Base-by-base conservation (phyloP, 2,113 vertebrate species). In the Corvus moneduloides region DNA sequence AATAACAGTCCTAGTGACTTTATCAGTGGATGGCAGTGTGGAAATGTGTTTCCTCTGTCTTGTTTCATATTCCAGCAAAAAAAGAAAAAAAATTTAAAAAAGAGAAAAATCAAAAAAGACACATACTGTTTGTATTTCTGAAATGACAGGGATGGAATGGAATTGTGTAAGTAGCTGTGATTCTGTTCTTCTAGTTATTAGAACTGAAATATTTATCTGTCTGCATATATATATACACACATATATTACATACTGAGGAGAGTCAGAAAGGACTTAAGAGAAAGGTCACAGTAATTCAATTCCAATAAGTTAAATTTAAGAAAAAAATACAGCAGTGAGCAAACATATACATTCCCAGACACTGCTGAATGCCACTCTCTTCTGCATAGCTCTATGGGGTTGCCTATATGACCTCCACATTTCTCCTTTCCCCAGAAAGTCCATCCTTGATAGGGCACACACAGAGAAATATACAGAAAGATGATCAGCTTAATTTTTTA, bases 21-120 rank as follows among this genome's bases (percentile, higher is more conserved):
- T 92, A 94, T 93, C 96, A 93, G 87, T 77, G 90, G 69, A 87
- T 91, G 80, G 71, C 77, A 94, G 83, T 76, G 52, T 95, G 71
- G 77, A 92, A 93, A 84, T 83, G 22, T 59, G 22, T 66, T 90
- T 90, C 30, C 41, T 93, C 77, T 75, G 11, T 69, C 69, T 87
- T 24, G 15, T 67, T 88, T 90, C 37, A 51, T 84, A 84, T 93
- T 87, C 16, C 13, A 51, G 30, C 11, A 16, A 9, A 9, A 13
- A 1, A 7, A 32, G 9, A 30, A n/a, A 30, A 11, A 10, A 24
- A 11, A 17, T 39, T 39, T 11, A 61, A 44, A 35, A 22, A 19
- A 4, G 3, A 5, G 6, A 18, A 14, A 10, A 27, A 15, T 2
- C 3, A 80, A 81, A 58, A 79, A 66, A 66, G 4, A 21, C 16